These are phyloP conservation scores for Planiliza haematocheilus DNA, from an alignment of 2,113 vertebrate genomes.

Conservation along the genomic window DNA sequence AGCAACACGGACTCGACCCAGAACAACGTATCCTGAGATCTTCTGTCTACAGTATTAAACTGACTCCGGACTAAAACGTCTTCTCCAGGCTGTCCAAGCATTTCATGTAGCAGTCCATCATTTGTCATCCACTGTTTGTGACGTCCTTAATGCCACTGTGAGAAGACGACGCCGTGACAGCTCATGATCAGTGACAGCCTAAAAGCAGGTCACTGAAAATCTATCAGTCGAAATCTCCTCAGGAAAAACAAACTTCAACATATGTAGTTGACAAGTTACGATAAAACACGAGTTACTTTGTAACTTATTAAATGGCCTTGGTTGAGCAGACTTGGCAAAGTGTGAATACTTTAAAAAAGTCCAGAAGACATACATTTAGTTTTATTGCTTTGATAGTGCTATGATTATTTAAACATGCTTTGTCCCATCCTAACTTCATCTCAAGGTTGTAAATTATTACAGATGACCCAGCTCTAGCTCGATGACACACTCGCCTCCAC, in stretches of 20 bases:
- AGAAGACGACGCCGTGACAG: constrained; percentile 7
- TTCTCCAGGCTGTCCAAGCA: neutral
- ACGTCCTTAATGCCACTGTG: constrained; percentile 1
- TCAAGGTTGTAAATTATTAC: constrained; percentile 20
- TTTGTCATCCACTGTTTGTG: constrained; percentile 13
- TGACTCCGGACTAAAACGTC: constrained; percentile 26
- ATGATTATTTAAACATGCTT: neutral
- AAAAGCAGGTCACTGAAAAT: constrained; percentile 5
- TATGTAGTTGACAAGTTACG: constrained; percentile 3
- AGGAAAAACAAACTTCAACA: constrained; percentile 2
- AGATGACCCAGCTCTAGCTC: constrained; percentile 18
- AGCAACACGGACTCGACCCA: constrained; percentile 38
- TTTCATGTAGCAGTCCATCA: constrained; percentile 3
- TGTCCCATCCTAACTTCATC: neutral
- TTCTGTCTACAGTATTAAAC: constrained; percentile 64
- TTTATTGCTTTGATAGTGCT: constrained; percentile 35
- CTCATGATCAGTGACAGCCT: neutral
- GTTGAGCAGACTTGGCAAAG: constrained; percentile 62
- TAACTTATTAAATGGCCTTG: constrained; percentile 25
- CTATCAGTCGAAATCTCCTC: constrained; percentile 5
- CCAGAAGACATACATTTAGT: neutral
- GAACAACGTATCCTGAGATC: constrained; percentile 70
- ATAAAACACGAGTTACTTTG: constrained; percentile 21
- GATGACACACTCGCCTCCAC: neutral
- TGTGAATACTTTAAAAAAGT: constrained; percentile 1